Percentiles rank a stretch among this genome's conserved stretches.
Conservation (phyloP, 2,113 vertebrate species). For the Toxotes chatareus region DNA sequence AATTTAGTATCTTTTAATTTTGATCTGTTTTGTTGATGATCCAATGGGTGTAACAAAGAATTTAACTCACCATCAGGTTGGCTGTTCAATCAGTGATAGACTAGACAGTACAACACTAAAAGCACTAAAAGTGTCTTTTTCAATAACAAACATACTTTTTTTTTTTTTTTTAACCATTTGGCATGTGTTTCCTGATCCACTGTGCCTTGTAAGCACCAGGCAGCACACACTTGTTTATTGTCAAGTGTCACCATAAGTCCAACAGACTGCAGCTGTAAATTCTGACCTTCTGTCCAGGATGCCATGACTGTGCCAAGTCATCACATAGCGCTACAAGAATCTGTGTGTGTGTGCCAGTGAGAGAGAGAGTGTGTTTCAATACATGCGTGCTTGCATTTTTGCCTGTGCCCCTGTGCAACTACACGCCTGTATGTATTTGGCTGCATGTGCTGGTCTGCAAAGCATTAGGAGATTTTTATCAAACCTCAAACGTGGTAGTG, state of each 20-base stretch:
- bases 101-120: not conserved
- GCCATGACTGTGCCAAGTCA: conserved; percentile 28
- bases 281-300: conserved; percentile 23
- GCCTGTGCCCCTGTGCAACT: not conserved
- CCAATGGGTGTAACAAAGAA: not conserved
- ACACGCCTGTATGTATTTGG: not conserved
- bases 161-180: too few species aligned
- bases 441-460: conserved; percentile 7
- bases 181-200: not conserved
- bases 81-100: not conserved
- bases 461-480: conserved; percentile 22
- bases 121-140: not conserved
- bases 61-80: not conserved
- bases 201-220: not conserved
- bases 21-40: not conserved
- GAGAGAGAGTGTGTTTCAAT: conserved; percentile 6
- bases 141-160: not conserved
- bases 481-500: not conserved
- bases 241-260: conserved; percentile 11
- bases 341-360: not conserved
- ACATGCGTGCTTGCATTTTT: not conserved
- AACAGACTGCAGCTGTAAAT: conserved; percentile 23
- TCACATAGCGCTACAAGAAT: conserved; percentile 7
- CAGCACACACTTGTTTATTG: conserved; percentile 17
- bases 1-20: not conserved